Conservation (phyloP, 2,797 vertebrate genomes). For the Pangasius larnaudii region DNA sequence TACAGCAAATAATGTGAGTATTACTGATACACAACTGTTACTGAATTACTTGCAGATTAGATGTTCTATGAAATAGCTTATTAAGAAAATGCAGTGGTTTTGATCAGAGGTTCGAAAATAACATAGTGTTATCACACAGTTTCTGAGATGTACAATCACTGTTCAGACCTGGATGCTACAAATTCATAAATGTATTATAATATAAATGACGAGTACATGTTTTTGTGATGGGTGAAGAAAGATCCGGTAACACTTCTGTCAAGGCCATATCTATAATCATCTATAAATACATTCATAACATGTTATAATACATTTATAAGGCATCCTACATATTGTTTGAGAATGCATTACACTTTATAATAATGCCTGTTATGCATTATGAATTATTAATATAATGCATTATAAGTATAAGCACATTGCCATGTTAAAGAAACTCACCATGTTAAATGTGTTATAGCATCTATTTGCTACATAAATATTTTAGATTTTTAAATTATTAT, state of each 20-base stretch:
- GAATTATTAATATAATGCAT: neutral
- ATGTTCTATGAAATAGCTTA: neutral
- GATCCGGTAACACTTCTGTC: neutral
- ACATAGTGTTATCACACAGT: neutral
- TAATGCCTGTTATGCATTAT: neutral
- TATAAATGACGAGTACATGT: neutral
- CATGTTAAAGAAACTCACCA: neutral
- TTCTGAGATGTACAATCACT: neutral
- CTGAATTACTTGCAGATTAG: neutral
- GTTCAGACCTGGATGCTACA: neutral
- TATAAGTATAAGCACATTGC: neutral
- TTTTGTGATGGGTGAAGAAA: neutral
- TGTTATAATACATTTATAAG: neutral
- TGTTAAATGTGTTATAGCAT: neutral
- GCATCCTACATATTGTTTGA: neutral
- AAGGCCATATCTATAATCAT: neutral
- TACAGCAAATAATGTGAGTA: conserved; percentile 42
- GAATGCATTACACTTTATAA: neutral
- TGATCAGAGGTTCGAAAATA: neutral
- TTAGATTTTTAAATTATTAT: too few species aligned
- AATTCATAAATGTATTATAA: neutral
- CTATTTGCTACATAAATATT: neutral
- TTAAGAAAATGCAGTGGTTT: neutral
- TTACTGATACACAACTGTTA: neutral
- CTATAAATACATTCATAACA: neutral